Evolutionary conservation across 2,113 vertebrate genomes (phyloP).

Genomic region (Tragelaphus scriptus): DNA sequence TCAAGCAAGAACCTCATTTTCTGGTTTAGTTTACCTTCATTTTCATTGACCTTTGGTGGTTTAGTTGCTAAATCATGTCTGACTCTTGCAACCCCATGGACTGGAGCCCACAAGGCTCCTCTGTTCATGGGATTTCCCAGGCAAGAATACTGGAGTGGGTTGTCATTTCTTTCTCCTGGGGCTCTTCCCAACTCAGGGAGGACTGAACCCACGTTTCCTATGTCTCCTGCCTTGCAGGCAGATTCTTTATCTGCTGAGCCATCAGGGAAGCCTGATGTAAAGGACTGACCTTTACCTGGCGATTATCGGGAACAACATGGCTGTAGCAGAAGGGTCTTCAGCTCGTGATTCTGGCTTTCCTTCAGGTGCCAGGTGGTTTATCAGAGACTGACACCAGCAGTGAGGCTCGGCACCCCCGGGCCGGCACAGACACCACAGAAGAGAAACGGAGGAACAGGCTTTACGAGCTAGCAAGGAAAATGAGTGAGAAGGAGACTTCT

Average conservation of each 20-base stretch:
- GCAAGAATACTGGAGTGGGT: neutral
- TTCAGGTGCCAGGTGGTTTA: constrained; percentile 75
- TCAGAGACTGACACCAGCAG: constrained; percentile 74
- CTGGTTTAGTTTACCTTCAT: neutral
- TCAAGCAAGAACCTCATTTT: neutral
- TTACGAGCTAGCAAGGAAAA: constrained; percentile 82
- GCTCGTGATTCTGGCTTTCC: neutral
- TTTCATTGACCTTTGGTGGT: neutral
- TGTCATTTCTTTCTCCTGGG: neutral
- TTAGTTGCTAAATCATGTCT: neutral
- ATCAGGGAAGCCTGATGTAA: neutral
- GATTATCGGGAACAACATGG: accelerated
- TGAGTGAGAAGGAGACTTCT: constrained; percentile 86
- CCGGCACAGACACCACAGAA: constrained; percentile 72
- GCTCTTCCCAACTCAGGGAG: neutral
- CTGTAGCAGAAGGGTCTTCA: neutral
- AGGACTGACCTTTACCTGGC: accelerated
- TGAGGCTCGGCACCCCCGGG: constrained; percentile 53
- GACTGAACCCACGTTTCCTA: neutral
- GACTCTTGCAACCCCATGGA: neutral
- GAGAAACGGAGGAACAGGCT: constrained; percentile 83
- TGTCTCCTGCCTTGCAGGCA: neutral
- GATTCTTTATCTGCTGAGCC: neutral
- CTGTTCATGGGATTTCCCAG: neutral
- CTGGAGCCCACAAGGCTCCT: neutral